Evolutionary conservation across 64 coral and sea anemone species (phyloP), one percentile per base, ranked within the genome.

Genomic region (Astreopora myriophthalma): DNA sequence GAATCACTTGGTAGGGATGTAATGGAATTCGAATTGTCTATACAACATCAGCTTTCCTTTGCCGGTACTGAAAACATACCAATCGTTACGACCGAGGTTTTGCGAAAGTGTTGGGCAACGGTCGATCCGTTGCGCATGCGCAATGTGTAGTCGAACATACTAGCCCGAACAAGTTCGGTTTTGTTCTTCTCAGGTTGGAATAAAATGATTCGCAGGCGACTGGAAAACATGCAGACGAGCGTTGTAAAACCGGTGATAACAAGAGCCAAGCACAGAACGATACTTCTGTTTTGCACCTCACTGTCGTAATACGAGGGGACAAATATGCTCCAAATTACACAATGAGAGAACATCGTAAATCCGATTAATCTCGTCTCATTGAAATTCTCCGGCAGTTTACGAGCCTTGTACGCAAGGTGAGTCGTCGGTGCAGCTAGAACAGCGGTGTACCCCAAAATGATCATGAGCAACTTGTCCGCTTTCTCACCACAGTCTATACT

Each of bases 291-390:
- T 22, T 92, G 69, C 12, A 74, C 48, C 19, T 73, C 86, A 0
- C 84, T 90, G 48, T 84, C 87, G 27, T 90, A 86, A 48, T 89
- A 96, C 12, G 75, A 79, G 14, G 87, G 87, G 17, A 97, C 77
- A 8, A 85, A 87, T 23, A 88, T 77, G 3, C 85, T 75, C 61
- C 92, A 69, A 32, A 97, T 97, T 1, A 97, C 87, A 58, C 95
- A 97, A 9, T 94, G 89, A 4, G 92, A 94, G 33, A 97, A 97
- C 92, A 97, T 94, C 24, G 95, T 89, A 13, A 97, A 97, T 1
- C 95, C 92, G 17, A 97, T 97, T 52, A 94, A 79, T 8, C 92
- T 80, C 5, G 95, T 93, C 52, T 97, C 95, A 73, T 97, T 97
- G 64, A 97, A 97, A 34, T 97, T 94, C 44, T 84, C 87, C 14